Evolutionary conservation across 1,140 invertebrate genomes (phyloP).

Genomic region (Panulirus ornatus): DNA sequence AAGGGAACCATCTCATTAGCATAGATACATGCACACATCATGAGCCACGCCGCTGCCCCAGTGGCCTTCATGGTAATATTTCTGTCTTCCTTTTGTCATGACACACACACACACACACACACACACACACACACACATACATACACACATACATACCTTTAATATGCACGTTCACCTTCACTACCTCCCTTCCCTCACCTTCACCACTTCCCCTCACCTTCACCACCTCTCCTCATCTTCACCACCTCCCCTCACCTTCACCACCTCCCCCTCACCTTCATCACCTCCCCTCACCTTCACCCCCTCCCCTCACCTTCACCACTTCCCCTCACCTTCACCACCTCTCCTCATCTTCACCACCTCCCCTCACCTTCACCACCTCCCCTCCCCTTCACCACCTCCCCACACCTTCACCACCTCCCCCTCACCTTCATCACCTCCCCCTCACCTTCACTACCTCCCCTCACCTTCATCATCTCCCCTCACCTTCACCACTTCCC

Average conservation of each 20-base stretch:
- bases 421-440: background rate
- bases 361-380: background rate
- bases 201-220: background rate
- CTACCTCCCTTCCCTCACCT: background rate
- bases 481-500: no score
- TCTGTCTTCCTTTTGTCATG: no score
- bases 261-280: background rate
- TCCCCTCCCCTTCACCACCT: background rate
- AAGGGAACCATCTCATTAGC: no score
- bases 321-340: background rate
- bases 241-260: background rate
- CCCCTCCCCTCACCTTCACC: background rate
- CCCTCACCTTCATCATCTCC: no score
- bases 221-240: background rate
- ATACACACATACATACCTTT: no score
- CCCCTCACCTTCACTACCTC: background rate
- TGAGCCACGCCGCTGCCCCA: no score
- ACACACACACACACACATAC: no score
- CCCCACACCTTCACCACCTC: background rate
- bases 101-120: no score
- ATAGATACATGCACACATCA: no score
- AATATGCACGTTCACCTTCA: no score
- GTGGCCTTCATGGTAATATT: no score
- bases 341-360: background rate
- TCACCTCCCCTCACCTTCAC: no score